Evolutionary conservation across 1,140 invertebrate species (phyloP), one percentile per base, ranked within the genome.

Genomic region (Sipha flava): DNA sequence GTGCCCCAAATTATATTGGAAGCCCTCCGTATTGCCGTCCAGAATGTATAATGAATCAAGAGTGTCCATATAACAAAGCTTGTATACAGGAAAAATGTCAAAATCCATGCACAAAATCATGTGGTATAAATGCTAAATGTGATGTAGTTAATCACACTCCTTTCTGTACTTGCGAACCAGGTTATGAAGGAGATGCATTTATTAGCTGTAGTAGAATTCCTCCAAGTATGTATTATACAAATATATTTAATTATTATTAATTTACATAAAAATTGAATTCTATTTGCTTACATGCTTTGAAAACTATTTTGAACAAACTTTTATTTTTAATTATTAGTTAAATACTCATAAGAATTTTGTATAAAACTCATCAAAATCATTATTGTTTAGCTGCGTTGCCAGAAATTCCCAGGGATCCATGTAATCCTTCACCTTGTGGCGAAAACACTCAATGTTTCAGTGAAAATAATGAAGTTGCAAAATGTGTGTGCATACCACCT

Each of bases 401-500:
- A 80, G 83, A 81, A 77, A 83, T 83, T 68, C 85, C 81, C 81
- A 83, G 84, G 85, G 85, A 93, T 85, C 92, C 91, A 5, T 96
- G 94, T 83, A 88, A 90, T 82, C 90, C 91, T n/a, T 90, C 91
- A 29, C 92, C 93, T 0, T 96, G 95, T 84, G 92, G 92, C 21
- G 91, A 92, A 82, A 94, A 94, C 83, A 90, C 93, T 1, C 87
- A 93, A 75, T 95, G 93, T 83, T 87, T 90, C n/a, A 87, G 88
- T 5, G 90, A 91, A 83, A 31, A 34, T 2, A 64, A 77, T 34
- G 90, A 90, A 18, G 86, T 88, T 34, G 90, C 91, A 3, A 88
- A 90, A 80, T 95, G 94, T 84, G 88, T 88, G 18, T 95, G 94
- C 84, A 93, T 94, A 83, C 92, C 93, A 81, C 94, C 93, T 0